Evolutionary conservation across 2,797 vertebrate species (phyloP).

Genomic region (Chaetodon trifasciatus): DNA sequence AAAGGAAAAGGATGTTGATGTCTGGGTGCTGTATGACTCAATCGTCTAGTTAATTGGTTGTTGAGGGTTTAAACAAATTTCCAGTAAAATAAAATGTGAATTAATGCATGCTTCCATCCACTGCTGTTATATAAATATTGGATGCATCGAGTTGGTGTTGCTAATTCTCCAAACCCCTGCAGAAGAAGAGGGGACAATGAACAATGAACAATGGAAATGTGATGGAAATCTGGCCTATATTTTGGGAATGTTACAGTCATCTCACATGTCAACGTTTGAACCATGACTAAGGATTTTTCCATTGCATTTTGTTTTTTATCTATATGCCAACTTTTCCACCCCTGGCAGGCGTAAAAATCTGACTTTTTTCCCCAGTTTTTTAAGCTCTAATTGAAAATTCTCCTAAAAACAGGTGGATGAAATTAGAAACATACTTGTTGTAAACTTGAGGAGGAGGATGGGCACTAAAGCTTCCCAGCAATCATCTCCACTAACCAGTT

Average conservation of each 20-base stretch:
- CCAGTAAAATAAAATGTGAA: not conserved
- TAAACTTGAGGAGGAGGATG: not conserved
- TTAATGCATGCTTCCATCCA: not conserved
- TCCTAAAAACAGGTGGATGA: not conserved
- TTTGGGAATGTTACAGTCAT: not conserved
- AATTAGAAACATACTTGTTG: not conserved
- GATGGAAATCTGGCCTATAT: not conserved
- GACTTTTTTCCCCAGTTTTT: not conserved
- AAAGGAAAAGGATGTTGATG: constrained; percentile 16
- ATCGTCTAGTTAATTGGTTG: not conserved
- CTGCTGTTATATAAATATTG: not conserved
- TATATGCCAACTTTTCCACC: not conserved
- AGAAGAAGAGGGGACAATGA: not conserved
- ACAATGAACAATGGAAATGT: not conserved
- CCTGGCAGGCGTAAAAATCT: not conserved
- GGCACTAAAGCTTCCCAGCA: not conserved
- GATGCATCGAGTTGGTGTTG: not conserved
- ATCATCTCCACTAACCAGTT: not conserved
- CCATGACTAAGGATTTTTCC: not conserved
- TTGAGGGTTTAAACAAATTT: not conserved
- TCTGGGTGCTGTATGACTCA: not conserved
- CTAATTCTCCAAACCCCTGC: not conserved
- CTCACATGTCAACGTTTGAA: no score
- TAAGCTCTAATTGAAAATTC: not conserved
- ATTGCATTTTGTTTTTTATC: not conserved